These are phyloP conservation scores for Papilio machaon DNA, from an alignment of 1,140 invertebrate genomes.

Conservation along the genomic window DNA sequence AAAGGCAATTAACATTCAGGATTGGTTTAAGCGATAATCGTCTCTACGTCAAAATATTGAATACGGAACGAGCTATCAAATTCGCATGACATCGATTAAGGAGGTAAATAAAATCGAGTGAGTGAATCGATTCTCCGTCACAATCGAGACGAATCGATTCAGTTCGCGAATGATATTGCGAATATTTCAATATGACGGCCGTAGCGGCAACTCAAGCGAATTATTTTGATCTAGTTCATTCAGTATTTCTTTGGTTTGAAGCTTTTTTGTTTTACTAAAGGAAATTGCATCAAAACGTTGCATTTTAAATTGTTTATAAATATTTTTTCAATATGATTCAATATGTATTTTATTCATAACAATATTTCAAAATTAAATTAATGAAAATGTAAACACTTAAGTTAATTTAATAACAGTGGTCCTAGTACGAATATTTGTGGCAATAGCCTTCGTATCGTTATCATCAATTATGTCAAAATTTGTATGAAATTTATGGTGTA, in stretches of 20 bases:
- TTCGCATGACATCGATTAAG: constrained; percentile 36
- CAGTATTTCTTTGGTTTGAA: not conserved
- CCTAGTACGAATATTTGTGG: too few relatives aligned
- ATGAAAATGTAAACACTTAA: too few relatives aligned
- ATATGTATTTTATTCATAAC: too few relatives aligned
- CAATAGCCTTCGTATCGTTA: too few relatives aligned
- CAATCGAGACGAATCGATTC: constrained; percentile 73
- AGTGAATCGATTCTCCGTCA: constrained; percentile 62
- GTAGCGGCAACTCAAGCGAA: constrained; percentile 57
- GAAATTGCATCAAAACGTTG: not conserved
- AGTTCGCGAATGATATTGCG: constrained; percentile 59
- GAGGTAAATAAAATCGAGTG: constrained; percentile 50
- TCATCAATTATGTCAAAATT: too few relatives aligned
- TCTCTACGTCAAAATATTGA: constrained; percentile 41
- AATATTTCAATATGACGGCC: constrained; percentile 60
- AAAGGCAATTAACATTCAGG: constrained; percentile 67
- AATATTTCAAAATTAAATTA: too few relatives aligned
- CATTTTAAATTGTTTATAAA: not conserved
- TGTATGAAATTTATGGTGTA: too few relatives aligned
- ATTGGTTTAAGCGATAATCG: constrained; percentile 50
- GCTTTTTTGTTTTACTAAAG: not conserved
- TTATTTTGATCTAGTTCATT: constrained; percentile 61
- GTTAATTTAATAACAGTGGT: too few relatives aligned
- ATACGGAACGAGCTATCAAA: constrained; percentile 18
- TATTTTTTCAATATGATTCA: too few relatives aligned